These are phyloP conservation scores for Heliopora coerulea DNA, from an alignment of 92 coral and sea anemone species.

Conservation along the genomic window DNA sequence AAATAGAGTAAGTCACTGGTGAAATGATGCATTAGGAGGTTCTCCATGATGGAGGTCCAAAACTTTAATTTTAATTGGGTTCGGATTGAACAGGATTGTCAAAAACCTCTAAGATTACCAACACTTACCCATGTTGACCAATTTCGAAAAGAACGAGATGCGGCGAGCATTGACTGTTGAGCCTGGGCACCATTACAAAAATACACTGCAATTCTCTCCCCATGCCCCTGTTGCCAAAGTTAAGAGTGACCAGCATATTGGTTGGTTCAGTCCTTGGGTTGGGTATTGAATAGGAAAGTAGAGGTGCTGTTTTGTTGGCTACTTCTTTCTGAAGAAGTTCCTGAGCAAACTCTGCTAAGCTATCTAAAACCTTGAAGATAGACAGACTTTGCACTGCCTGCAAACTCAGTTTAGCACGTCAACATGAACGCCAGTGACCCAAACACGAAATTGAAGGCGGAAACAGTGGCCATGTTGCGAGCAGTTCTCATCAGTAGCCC, in stretches of 20 bases:
- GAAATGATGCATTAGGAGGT: background rate
- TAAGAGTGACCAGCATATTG: no score
- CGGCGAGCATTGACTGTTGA: slow-evolving; percentile 3
- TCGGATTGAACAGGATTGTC: slow-evolving; percentile 35
- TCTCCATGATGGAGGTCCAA: background rate
- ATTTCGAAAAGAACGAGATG: slow-evolving; percentile 28
- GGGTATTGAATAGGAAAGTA: no score
- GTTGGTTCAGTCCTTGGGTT: no score
- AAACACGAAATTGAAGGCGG: slow-evolving; percentile 57
- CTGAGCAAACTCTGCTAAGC: background rate
- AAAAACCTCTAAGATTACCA: background rate
- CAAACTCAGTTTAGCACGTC: background rate
- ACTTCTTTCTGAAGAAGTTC: no score
- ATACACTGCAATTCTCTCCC: background rate
- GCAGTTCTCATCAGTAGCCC: slow-evolving; percentile 96
- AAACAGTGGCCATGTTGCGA: slow-evolving; percentile 83
- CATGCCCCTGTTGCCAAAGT: no score
- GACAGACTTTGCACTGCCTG: slow-evolving; percentile 4
- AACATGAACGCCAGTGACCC: background rate
- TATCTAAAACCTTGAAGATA: no score
- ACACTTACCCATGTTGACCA: slow-evolving; percentile 43
- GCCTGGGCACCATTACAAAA: slow-evolving; percentile 1
- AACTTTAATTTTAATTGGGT: background rate
- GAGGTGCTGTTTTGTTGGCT: no score
- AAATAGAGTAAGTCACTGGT: background rate